Evolutionary conservation across 1,140 invertebrate genomes (phyloP).

Genomic region (Meloidogyne chitwoodi): DNA sequence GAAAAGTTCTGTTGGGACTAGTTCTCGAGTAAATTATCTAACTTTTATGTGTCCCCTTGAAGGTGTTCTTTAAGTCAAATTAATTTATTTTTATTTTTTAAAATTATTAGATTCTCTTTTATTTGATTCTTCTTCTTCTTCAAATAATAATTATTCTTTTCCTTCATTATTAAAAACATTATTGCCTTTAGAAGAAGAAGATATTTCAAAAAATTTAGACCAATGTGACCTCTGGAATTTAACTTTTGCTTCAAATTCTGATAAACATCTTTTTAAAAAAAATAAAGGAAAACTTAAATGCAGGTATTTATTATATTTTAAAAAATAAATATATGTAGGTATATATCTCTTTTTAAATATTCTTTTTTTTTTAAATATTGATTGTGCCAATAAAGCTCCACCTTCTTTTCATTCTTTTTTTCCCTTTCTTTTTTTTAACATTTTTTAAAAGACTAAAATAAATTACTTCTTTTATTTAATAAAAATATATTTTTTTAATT

Average conservation of each 20-base stretch:
- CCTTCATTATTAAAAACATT: not conserved
- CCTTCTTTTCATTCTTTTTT: not conserved
- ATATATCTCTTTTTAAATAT: not conserved
- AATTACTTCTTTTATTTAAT: not conserved
- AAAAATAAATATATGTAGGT: slow-evolving; percentile 14
- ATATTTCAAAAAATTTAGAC: not conserved
- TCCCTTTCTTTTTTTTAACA: not conserved
- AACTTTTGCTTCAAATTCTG: slow-evolving; percentile 11
- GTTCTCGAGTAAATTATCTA: too few relatives aligned
- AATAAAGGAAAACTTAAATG: slow-evolving; percentile 14
- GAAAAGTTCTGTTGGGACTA: too few relatives aligned
- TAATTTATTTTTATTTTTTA: too few relatives aligned
- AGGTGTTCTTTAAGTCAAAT: too few relatives aligned
- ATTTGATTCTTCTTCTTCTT: not conserved
- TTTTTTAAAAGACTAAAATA: not conserved
- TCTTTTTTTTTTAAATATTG: not conserved
- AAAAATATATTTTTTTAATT: not conserved
- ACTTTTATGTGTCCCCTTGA: too few relatives aligned
- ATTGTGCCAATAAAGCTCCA: not conserved
- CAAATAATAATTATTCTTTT: not conserved
- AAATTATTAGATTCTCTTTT: too few relatives aligned
- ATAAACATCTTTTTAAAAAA: slow-evolving; percentile 16
- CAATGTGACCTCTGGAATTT: slow-evolving; percentile 21
- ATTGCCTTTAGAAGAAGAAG: slow-evolving; percentile 1
- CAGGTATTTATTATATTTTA: slow-evolving; percentile 10